Percentiles rank a stretch among this genome's conserved stretches.
phyloP scores from a whole-genome alignment of 2,797 vertebrate genomes.

The Nothura maculosa region DNA sequence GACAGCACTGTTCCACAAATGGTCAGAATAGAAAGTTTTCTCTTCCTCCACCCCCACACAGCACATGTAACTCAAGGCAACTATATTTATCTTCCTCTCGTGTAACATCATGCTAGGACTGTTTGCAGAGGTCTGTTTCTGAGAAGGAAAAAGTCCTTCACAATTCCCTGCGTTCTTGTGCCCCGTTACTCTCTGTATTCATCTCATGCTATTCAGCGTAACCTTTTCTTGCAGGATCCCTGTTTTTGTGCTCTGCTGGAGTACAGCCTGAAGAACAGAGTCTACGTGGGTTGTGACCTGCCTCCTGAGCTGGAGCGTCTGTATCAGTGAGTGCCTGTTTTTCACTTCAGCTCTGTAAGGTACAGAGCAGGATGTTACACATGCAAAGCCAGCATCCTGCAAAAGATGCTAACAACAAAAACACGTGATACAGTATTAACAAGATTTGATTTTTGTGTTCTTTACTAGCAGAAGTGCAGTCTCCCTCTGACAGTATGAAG shows the following conservation, averaged over 20 bases:
- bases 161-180: background rate
- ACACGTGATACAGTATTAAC: background rate
- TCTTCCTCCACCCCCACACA: rapidly evolving
- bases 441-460: background rate
- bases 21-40: background rate
- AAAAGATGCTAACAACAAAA: background rate
- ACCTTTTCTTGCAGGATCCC: constrained; percentile 84
- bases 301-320: constrained; percentile 83
- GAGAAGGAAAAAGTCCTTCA: background rate
- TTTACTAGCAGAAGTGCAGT: background rate
- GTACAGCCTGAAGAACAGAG: constrained; percentile 87
- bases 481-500: background rate
- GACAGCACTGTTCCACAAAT: background rate
- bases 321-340: constrained; percentile 74
- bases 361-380: background rate
- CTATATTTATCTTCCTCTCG: background rate
- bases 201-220: too few species aligned
- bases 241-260: constrained; percentile 91
- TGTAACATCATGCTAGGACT: background rate
- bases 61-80: background rate
- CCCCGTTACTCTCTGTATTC: background rate
- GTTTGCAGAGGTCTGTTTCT: background rate
- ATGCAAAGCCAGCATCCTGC: background rate
- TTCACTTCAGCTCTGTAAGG: background rate
- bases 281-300: constrained; percentile 91